Percentiles rank a stretch among this genome's conserved stretches.
Evolutionary conservation across 2,113 vertebrate genomes (phyloP).

Genomic region (Spheniscus mendiculus): DNA sequence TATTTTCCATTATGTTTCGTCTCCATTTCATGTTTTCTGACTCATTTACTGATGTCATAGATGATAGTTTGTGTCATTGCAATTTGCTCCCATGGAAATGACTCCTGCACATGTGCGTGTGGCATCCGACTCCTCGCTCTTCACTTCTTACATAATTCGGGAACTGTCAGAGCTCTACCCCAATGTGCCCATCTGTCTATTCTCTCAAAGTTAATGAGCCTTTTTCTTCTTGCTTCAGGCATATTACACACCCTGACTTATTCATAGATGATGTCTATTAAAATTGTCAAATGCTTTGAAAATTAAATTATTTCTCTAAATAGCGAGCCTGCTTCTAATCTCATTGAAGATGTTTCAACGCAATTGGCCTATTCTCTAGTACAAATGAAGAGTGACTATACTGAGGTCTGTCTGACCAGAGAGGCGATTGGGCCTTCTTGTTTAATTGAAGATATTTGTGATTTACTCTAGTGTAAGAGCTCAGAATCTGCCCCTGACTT

Average conservation of each 20-base stretch:
- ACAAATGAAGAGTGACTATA: not conserved
- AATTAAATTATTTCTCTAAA: constrained; percentile 23
- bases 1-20: not conserved
- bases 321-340: not conserved
- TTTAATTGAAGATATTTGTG: not conserved
- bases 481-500: not conserved
- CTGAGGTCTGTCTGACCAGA: not conserved
- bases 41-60: constrained; percentile 1
- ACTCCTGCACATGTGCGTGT: not conserved
- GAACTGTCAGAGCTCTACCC: not conserved
- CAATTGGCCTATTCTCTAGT: not conserved
- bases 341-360: not conserved
- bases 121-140: not conserved
- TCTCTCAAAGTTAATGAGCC: constrained; percentile 12
- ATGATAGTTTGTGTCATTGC: not conserved
- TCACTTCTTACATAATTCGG: not conserved
- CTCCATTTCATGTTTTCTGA: not conserved
- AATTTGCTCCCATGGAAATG: constrained; percentile 44
- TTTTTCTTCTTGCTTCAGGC: not conserved
- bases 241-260: not conserved
- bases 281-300: constrained; percentile 20
- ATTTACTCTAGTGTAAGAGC: not conserved
- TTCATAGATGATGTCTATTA: constrained; percentile 27
- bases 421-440: not conserved
- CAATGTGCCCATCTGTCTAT: not conserved